phyloP scores from a whole-genome alignment of 2,888 invertebrate species.

The Mythimna loreyi region DNA sequence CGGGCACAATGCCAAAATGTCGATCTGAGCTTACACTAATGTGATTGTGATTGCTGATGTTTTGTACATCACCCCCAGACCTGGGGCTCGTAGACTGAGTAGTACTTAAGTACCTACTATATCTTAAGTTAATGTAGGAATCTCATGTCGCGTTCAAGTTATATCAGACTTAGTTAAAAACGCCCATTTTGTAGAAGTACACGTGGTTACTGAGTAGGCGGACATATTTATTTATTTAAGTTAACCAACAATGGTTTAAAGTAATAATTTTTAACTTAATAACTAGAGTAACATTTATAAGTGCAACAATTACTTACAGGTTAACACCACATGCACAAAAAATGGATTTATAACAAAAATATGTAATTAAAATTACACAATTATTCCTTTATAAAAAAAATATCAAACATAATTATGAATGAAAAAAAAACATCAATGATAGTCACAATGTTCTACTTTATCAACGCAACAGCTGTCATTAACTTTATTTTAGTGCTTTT shows the following conservation, averaged over 20 bases:
- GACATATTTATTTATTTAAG: too few species aligned
- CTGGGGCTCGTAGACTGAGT: neutral
- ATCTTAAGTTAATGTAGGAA: slow-evolving; percentile 35
- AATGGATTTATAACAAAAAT: too few species aligned
- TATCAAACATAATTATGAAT: too few species aligned
- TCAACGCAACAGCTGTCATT: slow-evolving; percentile 10
- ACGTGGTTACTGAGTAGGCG: slow-evolving; percentile 26
- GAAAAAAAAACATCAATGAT: too few species aligned
- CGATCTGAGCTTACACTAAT: slow-evolving; percentile 33
- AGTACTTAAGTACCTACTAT: too few species aligned
- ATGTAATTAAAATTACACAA: too few species aligned
- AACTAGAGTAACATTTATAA: too few species aligned
- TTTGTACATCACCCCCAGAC: slow-evolving; percentile 27
- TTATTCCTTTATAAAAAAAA: too few species aligned
- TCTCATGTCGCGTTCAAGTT: slow-evolving; percentile 29
- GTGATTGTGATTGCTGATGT: slow-evolving; percentile 41
- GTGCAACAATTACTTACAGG: too few species aligned
- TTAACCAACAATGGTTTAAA: too few species aligned
- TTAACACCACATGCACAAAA: too few species aligned
- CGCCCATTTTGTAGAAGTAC: slow-evolving; percentile 35
- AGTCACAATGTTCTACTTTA: slow-evolving; percentile 8
- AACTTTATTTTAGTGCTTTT: slow-evolving; percentile 10
- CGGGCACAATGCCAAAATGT: slow-evolving; percentile 46
- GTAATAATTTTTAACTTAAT: too few species aligned
- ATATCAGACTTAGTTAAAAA: slow-evolving; percentile 46